These are phyloP conservation scores for Helicolenus hilgendorfi DNA, from an alignment of 2,797 vertebrate species.

Conservation along the genomic window DNA sequence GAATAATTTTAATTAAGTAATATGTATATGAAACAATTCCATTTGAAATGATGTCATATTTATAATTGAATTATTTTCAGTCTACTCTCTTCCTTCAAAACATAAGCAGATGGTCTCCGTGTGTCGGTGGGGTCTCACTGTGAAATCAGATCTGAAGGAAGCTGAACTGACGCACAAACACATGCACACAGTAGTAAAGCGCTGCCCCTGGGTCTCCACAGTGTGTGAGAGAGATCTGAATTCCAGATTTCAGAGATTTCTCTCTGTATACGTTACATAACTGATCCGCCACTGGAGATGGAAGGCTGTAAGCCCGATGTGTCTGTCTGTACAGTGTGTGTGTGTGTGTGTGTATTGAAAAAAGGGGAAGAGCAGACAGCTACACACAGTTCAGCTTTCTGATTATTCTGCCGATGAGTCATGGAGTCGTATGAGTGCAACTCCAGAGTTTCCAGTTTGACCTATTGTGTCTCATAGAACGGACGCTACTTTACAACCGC, in stretches of 20 bases:
- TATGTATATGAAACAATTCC: no score
- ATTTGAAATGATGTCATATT: no score
- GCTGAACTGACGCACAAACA: background rate
- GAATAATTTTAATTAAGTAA: no score
- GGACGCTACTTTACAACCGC: background rate
- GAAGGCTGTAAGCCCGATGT: background rate
- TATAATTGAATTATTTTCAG: background rate
- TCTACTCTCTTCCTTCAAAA: background rate
- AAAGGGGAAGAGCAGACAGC: background rate
- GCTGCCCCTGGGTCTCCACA: no score
- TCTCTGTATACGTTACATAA: no score
- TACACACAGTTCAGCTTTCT: background rate
- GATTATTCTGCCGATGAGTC: background rate
- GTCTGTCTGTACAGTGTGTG: background rate
- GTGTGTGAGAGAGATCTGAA: no score
- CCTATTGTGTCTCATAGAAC: background rate
- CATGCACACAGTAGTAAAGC: background rate
- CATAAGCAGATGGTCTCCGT: background rate
- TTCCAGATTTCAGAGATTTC: no score
- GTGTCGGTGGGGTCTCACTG: background rate
- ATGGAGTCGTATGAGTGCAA: background rate
- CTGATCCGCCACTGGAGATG: no score
- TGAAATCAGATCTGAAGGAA: background rate
- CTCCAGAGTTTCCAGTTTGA: background rate
- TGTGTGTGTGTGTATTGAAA: background rate